These are phyloP conservation scores for Pantelozetes paolii DNA, from an alignment of 2,888 invertebrate species.

Conservation along the genomic window DNA sequence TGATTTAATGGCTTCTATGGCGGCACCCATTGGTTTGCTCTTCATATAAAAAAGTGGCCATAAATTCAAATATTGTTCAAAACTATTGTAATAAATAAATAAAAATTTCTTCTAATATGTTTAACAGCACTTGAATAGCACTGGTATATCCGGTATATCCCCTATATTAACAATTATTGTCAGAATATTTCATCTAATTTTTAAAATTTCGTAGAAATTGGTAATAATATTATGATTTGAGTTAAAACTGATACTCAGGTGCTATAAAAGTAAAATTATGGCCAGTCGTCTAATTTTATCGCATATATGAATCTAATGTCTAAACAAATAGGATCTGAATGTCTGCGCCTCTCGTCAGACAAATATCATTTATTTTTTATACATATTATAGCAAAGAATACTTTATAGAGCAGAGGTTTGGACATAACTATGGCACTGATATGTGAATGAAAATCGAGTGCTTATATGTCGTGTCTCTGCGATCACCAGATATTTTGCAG, in stretches of 20 bases:
- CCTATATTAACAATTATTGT: too few relatives aligned
- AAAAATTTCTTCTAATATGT: neutral
- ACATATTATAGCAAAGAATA: neutral
- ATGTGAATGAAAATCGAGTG: neutral
- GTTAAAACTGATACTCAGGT: slow-evolving; percentile 12
- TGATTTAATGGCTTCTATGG: neutral
- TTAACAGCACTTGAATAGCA: too few relatives aligned
- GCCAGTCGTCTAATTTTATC: neutral
- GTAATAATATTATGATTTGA: too few relatives aligned
- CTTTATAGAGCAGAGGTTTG: too few relatives aligned
- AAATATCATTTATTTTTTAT: neutral
- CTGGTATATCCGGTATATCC: too few relatives aligned
- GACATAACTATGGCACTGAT: neutral
- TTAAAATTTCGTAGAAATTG: too few relatives aligned
- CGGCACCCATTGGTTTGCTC: slow-evolving; percentile 3
- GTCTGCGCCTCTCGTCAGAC: neutral
- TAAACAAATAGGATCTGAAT: neutral
- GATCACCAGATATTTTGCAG: neutral
- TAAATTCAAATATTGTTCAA: neutral
- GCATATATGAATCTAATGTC: neutral
- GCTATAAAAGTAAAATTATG: neutral
- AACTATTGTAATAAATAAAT: neutral
- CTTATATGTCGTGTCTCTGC: neutral
- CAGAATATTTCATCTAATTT: too few relatives aligned
- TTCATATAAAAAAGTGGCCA: neutral